Base-by-base conservation (phyloP, 2,113 vertebrate genomes). In the Rhinopomastus cyanomelas region DNA sequence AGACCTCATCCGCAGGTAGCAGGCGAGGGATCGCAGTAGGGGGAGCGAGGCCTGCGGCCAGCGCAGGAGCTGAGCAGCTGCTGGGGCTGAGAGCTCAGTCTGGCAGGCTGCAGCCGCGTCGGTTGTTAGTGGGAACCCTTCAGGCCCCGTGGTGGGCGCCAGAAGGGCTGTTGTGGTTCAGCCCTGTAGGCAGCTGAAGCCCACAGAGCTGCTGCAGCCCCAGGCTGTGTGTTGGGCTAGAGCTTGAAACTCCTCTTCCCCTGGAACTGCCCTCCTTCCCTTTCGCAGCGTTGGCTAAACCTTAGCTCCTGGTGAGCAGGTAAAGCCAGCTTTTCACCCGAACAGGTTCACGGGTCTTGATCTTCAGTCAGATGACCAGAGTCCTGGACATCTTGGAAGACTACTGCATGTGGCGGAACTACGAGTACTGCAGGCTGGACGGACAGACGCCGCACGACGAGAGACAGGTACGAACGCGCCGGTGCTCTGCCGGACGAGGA, bases 341-440 rank as follows among this genome's bases (percentile, higher is more conserved):
- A 59, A 87, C 90, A 99, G 99, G 98, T 89, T 99, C 99, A 12
- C 98, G 99, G 68, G 98, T 99, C 82, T 97, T 99, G 74, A 98
- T 99, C 96, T 99, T 99, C 95, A 99, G 99, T 96, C 99, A 99
- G 96, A 99, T 99, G 99, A 99, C 99, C 82, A 98, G 99, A 96
- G 96, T 99, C 81, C 96, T 99, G 84, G 99, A 99, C 96, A 99
- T 99, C 96, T 97, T 99, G 97, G 99, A 99, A 97, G 99, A 99
- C 96, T 99, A 99, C 72, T 99, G 99, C 88, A 99, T 99, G 99
- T 99, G 99, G 99, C 98, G 98, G 94, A 99, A 99, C 93, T 99
- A 99, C 2, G 98, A 98, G 39, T 99, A 99, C 67, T 99, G 99
- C 64, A 98, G 99, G 37, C 96, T 99, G 95, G 99, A 99, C 93